A percentile compares a stretch with the other conserved stretches of the same genome.
phyloP scores from a whole-genome alignment of 1,140 invertebrate species.

The Drosophila ficusphila region DNA sequence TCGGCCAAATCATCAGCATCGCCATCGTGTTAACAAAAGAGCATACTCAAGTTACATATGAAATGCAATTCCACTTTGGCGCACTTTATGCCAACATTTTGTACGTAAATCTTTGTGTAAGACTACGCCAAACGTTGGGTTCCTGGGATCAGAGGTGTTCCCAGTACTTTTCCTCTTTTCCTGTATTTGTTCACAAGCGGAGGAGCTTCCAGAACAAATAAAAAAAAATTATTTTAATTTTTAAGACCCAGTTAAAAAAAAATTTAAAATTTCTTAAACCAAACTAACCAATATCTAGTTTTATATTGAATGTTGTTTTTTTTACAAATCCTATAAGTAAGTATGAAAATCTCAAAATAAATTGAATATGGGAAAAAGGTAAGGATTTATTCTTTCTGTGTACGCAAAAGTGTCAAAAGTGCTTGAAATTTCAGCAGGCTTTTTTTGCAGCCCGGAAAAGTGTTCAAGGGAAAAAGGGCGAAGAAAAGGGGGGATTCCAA shows the following conservation, averaged over 20 bases:
- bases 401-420: conserved; percentile 76
- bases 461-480: conserved; percentile 1
- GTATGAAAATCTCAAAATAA: not conserved
- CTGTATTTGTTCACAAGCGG: not conserved
- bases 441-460: conserved; percentile 40
- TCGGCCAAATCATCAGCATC: conserved; percentile 28
- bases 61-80: conserved; percentile 83
- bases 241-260: too few species aligned
- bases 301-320: too few species aligned
- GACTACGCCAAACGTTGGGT: conserved; percentile 71
- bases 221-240: too few species aligned
- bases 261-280: too few species aligned
- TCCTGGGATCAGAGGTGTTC: conserved; percentile 28
- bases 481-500: conserved; percentile 2
- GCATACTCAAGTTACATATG: conserved; percentile 82
- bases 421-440: conserved; percentile 81
- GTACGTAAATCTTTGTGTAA: conserved; percentile 82
- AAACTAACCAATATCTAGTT: too few species aligned
- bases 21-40: conserved; percentile 80
- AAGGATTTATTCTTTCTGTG: conserved; percentile 7
- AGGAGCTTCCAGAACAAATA: too few species aligned
- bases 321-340: too few species aligned
- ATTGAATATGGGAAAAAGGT: not conserved
- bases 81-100: conserved; percentile 82
- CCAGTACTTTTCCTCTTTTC: not conserved